Base-by-base conservation (phyloP, 1,140 invertebrate genomes). In the Diorhabda elongata region DNA sequence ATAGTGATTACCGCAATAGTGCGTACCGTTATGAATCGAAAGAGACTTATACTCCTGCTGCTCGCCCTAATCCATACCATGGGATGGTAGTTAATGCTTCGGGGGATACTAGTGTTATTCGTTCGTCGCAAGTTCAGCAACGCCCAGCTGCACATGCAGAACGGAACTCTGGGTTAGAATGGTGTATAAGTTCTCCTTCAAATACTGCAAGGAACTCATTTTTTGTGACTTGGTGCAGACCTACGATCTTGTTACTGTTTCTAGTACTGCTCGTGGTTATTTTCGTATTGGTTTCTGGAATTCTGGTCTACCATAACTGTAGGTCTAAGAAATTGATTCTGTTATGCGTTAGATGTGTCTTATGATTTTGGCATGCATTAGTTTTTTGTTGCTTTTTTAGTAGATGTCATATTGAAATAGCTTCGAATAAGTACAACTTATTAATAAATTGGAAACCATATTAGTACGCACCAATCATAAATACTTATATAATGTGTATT, bases 301-400 rank as follows among this genome's bases (percentile, higher is more conserved):
- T 83, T 69, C 79, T 84, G 65, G 78, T 84, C 67, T 84, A 84
- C 76, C 82, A 83, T 74, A 84, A 84, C 71, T 84, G 83, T 85
- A 83, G 78, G 82, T 84, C 8, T 6, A 26, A 26, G 26, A 26
- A 1, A 26, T 26, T 26, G 26, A 26, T 26, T 26, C 26, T 26
- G 26, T 26, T 26, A 26, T 26, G 26, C 26, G 26, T 26, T 26
- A 26, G 26, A 26, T 26, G 26, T 26, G 26, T 26, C 26, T 26
- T 26, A 26, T 26, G 26, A 26, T 26, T 26, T 26, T 26, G 26
- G 26, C 26, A 26, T 26, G 26, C 26, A 26, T 26, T 26, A 26
- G 26, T 26, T 26, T 11, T 26, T 26, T 26, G 26, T 26, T 26
- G 26, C 26, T 26, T 26, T 26, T 26, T 26, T 26, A 26, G 26